Base-by-base conservation (phyloP, 2,888 invertebrate genomes). In the Rhogogaster chlorosoma region DNA sequence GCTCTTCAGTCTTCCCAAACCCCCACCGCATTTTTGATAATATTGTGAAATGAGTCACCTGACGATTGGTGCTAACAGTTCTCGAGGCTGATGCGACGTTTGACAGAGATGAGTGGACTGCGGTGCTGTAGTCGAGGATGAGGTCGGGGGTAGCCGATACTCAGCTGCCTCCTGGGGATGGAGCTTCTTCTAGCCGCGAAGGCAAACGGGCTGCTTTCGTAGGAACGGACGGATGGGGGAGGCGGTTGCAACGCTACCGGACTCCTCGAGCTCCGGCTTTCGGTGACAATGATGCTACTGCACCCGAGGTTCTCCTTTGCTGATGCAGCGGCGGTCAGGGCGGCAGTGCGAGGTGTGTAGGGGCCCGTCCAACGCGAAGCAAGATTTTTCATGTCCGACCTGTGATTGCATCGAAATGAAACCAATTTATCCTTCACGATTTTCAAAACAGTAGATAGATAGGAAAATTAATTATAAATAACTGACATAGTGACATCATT, bases 311-410 rank as follows among this genome's bases (percentile, higher is more conserved):
- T 87, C 87, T 89, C 89, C 85, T 89, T 90, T 88, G 89, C 89
- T 88, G 89, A 90, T 91, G 90, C 91, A 87, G 90, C 91, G 90
- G 90, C 90, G 91, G 94, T 94, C 94, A 94, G 94, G 95, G 94
- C 94, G 94, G 95, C 95, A 95, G 95, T 95, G 95, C 95, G 94
- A 94, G 95, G 95, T 95, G 95, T 95, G 95, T 95, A 94, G 95
- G 95, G 95, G 94, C 95, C 95, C 95, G 95, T 95, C 95, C 95
- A 95, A 94, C 95, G 95, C 94, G 95, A 94, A 95, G 95, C 95
- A 94, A 95, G 95, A 95, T 95, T 95, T 95, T 95, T 96, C 95
- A 96, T 96, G 95, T 95, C 96, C 96, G 95, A 95, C 95, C 95
- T 95, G 94, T 7, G 93, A 94, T 29, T 18, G 53, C 0, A 29